phyloP scores from a whole-genome alignment of 2,113 vertebrate species.

The Dasypus novemcinctus region DNA sequence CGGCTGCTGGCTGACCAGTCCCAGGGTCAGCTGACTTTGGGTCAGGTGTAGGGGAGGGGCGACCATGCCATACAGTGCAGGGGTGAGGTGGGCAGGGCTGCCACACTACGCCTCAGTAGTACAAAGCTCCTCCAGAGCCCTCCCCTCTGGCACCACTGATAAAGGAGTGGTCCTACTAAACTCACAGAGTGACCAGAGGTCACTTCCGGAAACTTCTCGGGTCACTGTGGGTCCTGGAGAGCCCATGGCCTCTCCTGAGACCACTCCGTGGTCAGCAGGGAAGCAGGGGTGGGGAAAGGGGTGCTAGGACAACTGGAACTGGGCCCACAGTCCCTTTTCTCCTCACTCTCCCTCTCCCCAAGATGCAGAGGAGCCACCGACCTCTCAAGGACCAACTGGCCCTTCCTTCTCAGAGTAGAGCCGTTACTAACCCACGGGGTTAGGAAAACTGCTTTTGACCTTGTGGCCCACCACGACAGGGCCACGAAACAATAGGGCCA shows the following conservation, averaged over 20 bases:
- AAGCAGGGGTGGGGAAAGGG: not conserved
- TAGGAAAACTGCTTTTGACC: not conserved
- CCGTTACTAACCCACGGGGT: not conserved
- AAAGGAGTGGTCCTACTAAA: not conserved
- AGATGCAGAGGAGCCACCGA: not conserved
- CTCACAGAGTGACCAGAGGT: not conserved
- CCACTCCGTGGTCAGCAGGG: accelerated
- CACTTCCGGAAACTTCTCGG: not conserved
- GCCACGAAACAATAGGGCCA: not conserved
- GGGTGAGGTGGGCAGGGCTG: not conserved
- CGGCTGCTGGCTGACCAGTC: not conserved
- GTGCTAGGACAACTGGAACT: too few relatives aligned
- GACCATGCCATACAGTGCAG: accelerated
- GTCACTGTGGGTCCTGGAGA: not conserved
- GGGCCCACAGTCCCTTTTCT: not conserved
- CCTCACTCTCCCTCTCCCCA: not conserved
- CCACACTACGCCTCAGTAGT: not conserved
- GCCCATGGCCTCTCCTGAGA: not conserved
- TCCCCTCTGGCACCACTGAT: not conserved
- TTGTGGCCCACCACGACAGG: not conserved
- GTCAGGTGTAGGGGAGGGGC: not conserved
- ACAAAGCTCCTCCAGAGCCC: not conserved
- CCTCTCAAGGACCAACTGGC: not conserved
- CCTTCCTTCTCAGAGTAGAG: not conserved
- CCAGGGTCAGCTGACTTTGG: not conserved